Conservation (phyloP, 2,888 invertebrate species). For the Aphidius colemani region DNA sequence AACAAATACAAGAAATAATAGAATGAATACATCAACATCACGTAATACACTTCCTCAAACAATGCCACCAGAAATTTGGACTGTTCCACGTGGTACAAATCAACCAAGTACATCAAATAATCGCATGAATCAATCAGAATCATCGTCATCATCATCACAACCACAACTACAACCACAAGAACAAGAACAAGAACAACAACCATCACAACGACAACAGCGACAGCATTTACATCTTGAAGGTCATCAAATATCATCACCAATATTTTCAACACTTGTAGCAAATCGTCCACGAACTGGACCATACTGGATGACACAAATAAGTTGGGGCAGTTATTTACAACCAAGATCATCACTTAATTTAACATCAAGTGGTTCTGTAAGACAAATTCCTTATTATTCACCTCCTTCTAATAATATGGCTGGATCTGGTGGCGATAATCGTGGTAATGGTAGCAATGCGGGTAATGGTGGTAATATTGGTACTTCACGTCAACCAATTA, state of each 20-base stretch:
- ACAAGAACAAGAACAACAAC: neutral
- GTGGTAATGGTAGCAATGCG: constrained; percentile 15
- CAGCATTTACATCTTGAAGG: neutral
- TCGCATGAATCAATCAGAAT: neutral
- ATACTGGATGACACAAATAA: constrained; percentile 9
- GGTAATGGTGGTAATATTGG: constrained; percentile 30
- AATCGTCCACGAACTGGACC: neutral
- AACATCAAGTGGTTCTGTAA: constrained; percentile 58
- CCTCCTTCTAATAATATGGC: neutral
- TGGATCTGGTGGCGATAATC: constrained; percentile 24
- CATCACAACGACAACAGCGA: neutral
- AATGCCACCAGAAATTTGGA: neutral
- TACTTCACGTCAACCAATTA: neutral
- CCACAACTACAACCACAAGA: constrained; percentile 4
- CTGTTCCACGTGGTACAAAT: neutral
- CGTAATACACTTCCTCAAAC: neutral
- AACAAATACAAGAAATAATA: neutral
- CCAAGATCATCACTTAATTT: neutral
- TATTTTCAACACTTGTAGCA: neutral
- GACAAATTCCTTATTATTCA: neutral
- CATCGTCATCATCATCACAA: neutral
- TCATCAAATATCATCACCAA: no score
- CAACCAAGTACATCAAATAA: no score
- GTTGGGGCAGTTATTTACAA: constrained; percentile 1
- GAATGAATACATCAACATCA: neutral